Base-by-base conservation (phyloP, 2,888 invertebrate genomes). In the Chirona hameri region DNA sequence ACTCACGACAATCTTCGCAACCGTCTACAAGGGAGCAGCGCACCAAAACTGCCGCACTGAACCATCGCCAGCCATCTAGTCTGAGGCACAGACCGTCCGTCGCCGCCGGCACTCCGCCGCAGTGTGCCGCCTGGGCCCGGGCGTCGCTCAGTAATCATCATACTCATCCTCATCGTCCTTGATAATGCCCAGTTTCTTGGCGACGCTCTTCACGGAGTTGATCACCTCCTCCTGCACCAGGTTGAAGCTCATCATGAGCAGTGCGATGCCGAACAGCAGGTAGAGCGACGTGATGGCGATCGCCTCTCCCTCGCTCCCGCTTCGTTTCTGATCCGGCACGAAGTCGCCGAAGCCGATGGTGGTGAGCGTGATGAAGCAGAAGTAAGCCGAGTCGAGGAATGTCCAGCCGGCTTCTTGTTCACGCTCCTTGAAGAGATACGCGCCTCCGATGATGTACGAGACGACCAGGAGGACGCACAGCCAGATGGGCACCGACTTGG, bases 181-280 rank as follows among this genome's bases (percentile, higher is more conserved):
- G 86, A 97, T 93, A 87, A 97, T 96, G 79, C 96, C 97, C 83
- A 97, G 90, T 83, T 93, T 92, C 86, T 93, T 93, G 39, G 95
- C 97, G 15, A 97, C 92, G 84, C 93, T 91, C 86, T 95, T 95
- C 10, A 96, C 95, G 87, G 94, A 94, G 84, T 93, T 94, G 85
- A 96, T 94, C 18, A 97, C 96, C 88, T 97, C 95, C 87, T 96
- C 96, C 88, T 97, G 97, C 79, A 98, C 97, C 87, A 98, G 90
- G 90, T 98, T 98, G 89, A 98, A 98, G 86, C 96, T 96, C 98
- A 98, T 98, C 52, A 97, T 97, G 85, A 98, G 89, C 80, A 98
- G 89, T 0, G 97, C 95, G 87, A 98, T 98, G 14, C 98, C 98
- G 88, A 98, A 97, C 79, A 98, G 91, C 84, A 98, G 90, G 89